A percentile compares a stretch with the other conserved stretches of the same genome.
These are phyloP conservation scores for Solen grandis DNA, from an alignment of 1,140 invertebrate species.

Conservation along the genomic window DNA sequence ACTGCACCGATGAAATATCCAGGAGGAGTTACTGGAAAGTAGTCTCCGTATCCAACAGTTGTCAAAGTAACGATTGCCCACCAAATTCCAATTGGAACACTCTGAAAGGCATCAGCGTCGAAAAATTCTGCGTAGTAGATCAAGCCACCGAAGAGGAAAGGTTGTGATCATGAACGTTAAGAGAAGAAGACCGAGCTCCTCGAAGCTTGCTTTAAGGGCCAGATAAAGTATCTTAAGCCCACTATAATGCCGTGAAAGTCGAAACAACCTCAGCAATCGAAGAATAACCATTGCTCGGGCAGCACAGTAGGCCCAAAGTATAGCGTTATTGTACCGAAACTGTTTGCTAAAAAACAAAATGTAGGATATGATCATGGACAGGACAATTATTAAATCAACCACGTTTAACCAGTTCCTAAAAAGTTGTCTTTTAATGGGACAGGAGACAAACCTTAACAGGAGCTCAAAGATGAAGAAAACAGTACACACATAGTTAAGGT, in stretches of 20 bases:
- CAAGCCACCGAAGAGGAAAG: slow-evolving; percentile 65
- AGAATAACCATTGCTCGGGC: slow-evolving; percentile 46
- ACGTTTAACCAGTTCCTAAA: slow-evolving; percentile 77
- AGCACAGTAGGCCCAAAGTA: slow-evolving; percentile 45
- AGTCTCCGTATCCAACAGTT: slow-evolving; percentile 94
- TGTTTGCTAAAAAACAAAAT: too few relatives aligned
- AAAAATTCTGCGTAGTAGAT: slow-evolving; percentile 69
- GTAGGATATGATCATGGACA: slow-evolving; percentile 35
- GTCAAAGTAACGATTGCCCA: slow-evolving; percentile 99
- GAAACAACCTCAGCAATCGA: slow-evolving; percentile 57
- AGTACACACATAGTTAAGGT: slow-evolving; percentile 70
- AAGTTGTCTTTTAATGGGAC: slow-evolving; percentile 76
- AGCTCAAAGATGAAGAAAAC: slow-evolving; percentile 79
- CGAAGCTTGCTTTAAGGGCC: slow-evolving; percentile 72
- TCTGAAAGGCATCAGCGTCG: slow-evolving; percentile 76
- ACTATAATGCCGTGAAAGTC: slow-evolving; percentile 55
- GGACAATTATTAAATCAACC: slow-evolving; percentile 76
- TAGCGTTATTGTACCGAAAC: too few relatives aligned
- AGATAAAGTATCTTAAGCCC: slow-evolving; percentile 59
- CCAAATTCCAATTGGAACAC: slow-evolving; percentile 96
- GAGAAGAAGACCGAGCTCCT: slow-evolving; percentile 67
- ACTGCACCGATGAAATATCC: slow-evolving; percentile 87
- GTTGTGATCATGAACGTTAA: slow-evolving; percentile 66
- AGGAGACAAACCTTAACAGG: slow-evolving; percentile 71
- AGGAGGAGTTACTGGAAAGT: slow-evolving; percentile 57